These are phyloP conservation scores for Aegithalos caudatus DNA, from an alignment of 2,113 vertebrate genomes.

Conservation along the genomic window DNA sequence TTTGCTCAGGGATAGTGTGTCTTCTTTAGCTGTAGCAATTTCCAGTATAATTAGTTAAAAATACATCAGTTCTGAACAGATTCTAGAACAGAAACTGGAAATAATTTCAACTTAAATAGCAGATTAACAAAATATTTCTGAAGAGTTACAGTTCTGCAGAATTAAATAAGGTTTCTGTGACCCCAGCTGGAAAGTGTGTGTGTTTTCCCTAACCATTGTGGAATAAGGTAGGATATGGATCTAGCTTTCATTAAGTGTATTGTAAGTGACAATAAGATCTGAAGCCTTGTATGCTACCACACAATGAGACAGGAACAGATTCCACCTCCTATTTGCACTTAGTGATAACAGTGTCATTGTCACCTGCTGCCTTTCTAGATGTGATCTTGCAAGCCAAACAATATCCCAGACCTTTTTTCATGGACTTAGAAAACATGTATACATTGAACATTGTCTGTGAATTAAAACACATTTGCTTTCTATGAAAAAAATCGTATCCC, in stretches of 20 bases:
- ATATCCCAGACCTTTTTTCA: neutral
- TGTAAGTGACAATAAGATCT: neutral
- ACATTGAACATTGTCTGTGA: neutral
- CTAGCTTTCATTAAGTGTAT: neutral
- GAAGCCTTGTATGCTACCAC: neutral
- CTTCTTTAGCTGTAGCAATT: neutral
- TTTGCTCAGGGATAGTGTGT: neutral
- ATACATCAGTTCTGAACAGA: neutral
- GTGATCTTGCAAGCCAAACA: neutral
- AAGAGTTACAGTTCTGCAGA: neutral
- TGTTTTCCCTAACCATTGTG: neutral
- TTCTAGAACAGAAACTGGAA: neutral
- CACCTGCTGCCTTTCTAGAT: neutral
- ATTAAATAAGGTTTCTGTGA: neutral
- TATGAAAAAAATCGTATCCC: neutral
- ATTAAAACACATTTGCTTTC: neutral
- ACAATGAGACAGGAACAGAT: neutral
- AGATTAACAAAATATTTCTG: neutral
- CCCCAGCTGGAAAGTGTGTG: neutral
- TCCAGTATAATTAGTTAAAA: neutral
- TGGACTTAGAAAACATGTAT: neutral
- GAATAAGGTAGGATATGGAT: neutral
- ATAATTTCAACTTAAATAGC: neutral
- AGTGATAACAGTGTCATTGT: neutral
- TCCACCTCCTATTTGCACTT: neutral